A percentile compares a stretch with the other conserved stretches of the same genome.
phyloP scores from a whole-genome alignment of 1,140 invertebrate species.

The Lineus longissimus region DNA sequence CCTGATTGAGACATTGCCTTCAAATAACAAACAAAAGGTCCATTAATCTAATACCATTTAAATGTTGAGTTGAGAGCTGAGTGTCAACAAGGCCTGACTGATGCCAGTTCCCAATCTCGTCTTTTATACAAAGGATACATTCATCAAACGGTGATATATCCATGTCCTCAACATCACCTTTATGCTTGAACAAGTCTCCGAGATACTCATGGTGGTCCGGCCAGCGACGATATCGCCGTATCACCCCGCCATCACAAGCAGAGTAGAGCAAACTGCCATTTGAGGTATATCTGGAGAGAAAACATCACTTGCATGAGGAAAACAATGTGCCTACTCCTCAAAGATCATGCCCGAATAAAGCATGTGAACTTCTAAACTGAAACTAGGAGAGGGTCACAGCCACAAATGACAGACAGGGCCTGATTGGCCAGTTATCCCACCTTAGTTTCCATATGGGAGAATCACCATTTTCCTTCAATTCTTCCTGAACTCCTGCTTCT shows the following conservation, averaged over 20 bases:
- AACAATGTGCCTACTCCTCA: not conserved
- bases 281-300: constrained; percentile 52
- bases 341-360: not conserved
- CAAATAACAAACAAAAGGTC: too few species aligned
- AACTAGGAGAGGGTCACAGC: too few species aligned
- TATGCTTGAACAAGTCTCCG: constrained; percentile 57
- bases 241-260: constrained; percentile 55
- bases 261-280: constrained; percentile 57
- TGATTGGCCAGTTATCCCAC: too few species aligned
- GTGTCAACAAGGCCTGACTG: too few species aligned
- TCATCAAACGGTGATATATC: constrained; percentile 60
- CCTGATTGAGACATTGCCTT: too few species aligned
- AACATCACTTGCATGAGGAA: not conserved
- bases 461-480: constrained; percentile 52
- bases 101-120: too few species aligned
- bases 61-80: too few species aligned
- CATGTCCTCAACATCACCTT: constrained; percentile 58
- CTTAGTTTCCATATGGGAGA: constrained; percentile 55
- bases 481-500: constrained; percentile 55
- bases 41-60: too few species aligned
- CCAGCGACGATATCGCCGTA: constrained; percentile 56
- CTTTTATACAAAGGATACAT: constrained; percentile 55
- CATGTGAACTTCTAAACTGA: too few species aligned
- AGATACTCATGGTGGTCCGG: constrained; percentile 57
- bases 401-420: too few species aligned